Conservation (phyloP, 2,888 invertebrate genomes). For the Sepioteuthis lessoniana region DNA sequence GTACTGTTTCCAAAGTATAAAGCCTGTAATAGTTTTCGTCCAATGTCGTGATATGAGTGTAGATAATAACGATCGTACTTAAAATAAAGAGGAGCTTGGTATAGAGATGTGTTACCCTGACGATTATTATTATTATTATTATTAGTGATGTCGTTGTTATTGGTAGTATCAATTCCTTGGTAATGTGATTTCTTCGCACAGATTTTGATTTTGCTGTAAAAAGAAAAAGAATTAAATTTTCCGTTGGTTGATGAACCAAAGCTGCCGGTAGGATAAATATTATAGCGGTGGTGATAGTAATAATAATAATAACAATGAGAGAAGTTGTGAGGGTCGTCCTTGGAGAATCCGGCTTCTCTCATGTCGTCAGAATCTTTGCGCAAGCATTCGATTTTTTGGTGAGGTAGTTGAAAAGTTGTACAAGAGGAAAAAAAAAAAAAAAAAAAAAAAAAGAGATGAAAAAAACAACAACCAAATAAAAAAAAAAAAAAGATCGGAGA, state of each 20-base stretch:
- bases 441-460: background rate
- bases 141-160: background rate
- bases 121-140: background rate
- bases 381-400: background rate
- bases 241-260: background rate
- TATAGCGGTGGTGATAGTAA: background rate
- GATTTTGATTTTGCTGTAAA: background rate
- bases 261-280: background rate
- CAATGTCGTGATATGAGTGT: background rate
- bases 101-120: background rate
- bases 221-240: background rate
- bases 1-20: background rate
- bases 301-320: background rate
- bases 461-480: background rate
- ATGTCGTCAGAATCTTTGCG: background rate
- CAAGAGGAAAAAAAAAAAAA: too few relatives aligned
- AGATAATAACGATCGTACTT: background rate
- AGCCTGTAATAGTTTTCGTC: background rate
- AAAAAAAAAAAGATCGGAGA: background rate
- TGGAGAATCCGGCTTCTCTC: background rate
- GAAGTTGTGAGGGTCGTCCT: conserved; percentile 2
- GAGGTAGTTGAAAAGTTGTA: background rate
- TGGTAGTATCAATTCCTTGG: background rate
- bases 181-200: background rate
- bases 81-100: background rate